Evolutionary conservation across 2,113 vertebrate species (phyloP), one percentile per base, ranked within the genome.

Genomic region (Dolichotis patagonum): DNA sequence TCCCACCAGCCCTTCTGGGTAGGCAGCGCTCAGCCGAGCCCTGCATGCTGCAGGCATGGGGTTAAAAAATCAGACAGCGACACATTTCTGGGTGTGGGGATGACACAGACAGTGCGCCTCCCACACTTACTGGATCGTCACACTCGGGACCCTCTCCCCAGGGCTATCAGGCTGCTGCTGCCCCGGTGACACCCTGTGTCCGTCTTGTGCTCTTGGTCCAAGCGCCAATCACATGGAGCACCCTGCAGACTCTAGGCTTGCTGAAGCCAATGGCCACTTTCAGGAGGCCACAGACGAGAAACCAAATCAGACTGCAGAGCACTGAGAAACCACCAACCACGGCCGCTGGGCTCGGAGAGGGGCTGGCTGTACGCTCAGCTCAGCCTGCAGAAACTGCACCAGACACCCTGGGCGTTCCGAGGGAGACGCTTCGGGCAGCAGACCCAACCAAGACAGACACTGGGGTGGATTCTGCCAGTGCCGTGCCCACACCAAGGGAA

Each of bases 351-450:
- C 46, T 38, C 3, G 22, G 54, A 65, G 65, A 30, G 43, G 22
- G 75, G 71, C 49, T 85, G 94, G 69, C 73, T 41, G 5, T 1
- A 3, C 1, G 69, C 62, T 88, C 8, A 28, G 78, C 95, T 58
- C 84, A 88, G 86, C 83, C 54, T 87, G 49, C n/a, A 85, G 86
- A 77, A 81, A 88, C 41, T n/a, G 24, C 52, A 88, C 62, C 46
- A 43, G 83, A 58, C 75, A 56, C 85, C 88, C 56, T 46, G 60
- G 82, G n/a, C 32, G 65, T 26, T 81, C 95, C 73, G 12, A 38
- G 69, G 85, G 75, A 43, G 71, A 13, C 43, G 2, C 63, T 75
- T 11, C 67, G 35, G 81, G 88, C 69, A 41, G 62, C 41, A n/a
- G 52, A 35, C 41, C 75, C 85, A 84, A 41, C 75, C 85, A 84